phyloP scores from a whole-genome alignment of 92 coral and sea anemone species.

The Epizoanthus ramosus region DNA sequence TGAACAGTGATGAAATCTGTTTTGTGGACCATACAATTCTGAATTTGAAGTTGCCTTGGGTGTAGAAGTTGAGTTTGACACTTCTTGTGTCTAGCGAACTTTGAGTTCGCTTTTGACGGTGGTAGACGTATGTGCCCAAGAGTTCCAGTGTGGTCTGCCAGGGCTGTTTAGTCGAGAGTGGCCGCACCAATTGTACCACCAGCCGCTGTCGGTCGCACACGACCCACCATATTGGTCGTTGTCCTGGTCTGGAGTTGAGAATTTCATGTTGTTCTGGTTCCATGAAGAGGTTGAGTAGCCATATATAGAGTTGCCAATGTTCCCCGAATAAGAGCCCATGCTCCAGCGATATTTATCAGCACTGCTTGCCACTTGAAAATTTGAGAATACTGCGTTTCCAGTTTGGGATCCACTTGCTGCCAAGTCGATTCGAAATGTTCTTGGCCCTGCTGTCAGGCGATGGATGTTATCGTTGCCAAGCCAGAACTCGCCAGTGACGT shows the following conservation, averaged over 20 bases:
- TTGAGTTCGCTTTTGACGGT: slow-evolving; percentile 16
- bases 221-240: neutral
- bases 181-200: slow-evolving; percentile 42
- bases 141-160: slow-evolving; percentile 17
- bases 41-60: too few species aligned
- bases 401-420: slow-evolving; percentile 31
- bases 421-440: slow-evolving; percentile 14
- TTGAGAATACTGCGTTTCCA: slow-evolving; percentile 12
- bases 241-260: slow-evolving; percentile 42
- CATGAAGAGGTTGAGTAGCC: slow-evolving; percentile 13
- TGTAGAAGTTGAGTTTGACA: too few species aligned
- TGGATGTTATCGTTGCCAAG: slow-evolving; percentile 36
- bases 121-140: neutral
- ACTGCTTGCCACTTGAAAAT: slow-evolving; percentile 38
- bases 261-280: slow-evolving; percentile 22
- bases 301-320: slow-evolving; percentile 41
- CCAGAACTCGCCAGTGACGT: slow-evolving; percentile 15
- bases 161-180: neutral
- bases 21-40: too few species aligned
- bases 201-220: neutral
- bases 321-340: slow-evolving; percentile 40
- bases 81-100: slow-evolving; percentile 13
- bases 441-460: slow-evolving; percentile 21
- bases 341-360: slow-evolving; percentile 39
- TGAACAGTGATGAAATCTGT: too few species aligned